Evolutionary conservation across 2,113 vertebrate genomes (phyloP).

Genomic region (Trichechus manatus): DNA sequence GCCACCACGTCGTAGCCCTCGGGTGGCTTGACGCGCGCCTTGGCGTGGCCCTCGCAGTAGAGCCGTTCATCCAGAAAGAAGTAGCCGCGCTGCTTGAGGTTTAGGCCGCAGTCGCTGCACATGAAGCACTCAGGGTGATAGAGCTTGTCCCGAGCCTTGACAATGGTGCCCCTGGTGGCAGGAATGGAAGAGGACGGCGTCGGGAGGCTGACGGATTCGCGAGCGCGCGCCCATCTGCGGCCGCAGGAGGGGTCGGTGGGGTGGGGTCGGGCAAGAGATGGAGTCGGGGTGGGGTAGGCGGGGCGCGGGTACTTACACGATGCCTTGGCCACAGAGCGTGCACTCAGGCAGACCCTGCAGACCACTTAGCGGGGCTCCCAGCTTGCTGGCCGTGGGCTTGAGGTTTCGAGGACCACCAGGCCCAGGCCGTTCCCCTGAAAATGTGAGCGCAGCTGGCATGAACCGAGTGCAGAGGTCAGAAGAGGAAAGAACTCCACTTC

Average conservation of each 20-base stretch:
- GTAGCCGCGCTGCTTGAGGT: slow-evolving; percentile 97
- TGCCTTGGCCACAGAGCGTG: slow-evolving; percentile 95
- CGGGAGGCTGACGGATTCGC: not conserved
- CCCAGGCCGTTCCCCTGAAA: slow-evolving; percentile 90
- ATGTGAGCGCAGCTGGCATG: not conserved
- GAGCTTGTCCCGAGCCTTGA: slow-evolving; percentile 98
- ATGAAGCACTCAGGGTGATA: slow-evolving; percentile 98
- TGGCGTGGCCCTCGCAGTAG: slow-evolving; percentile 97
- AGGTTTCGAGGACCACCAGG: slow-evolving; percentile 88
- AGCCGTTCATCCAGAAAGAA: slow-evolving; percentile 98
- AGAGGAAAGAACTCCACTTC: not conserved
- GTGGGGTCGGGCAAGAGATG: too few species aligned
- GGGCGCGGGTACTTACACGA: slow-evolving; percentile 92
- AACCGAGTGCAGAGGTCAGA: not conserved
- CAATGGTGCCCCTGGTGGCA: slow-evolving; percentile 93
- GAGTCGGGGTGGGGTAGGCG: not conserved
- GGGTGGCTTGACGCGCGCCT: slow-evolving; percentile 95
- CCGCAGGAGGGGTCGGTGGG: accelerated
- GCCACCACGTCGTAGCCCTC: slow-evolving; percentile 99
- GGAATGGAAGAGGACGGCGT: not conserved
- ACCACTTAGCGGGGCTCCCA: slow-evolving; percentile 90
- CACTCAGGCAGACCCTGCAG: slow-evolving; percentile 96
- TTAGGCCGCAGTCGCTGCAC: slow-evolving; percentile 96
- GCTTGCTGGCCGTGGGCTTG: slow-evolving; percentile 92
- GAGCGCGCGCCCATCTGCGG: accelerated